Evolutionary conservation across 2,797 vertebrate species (phyloP), one percentile per base, ranked within the genome.

Genomic region (Salmo trutta): DNA sequence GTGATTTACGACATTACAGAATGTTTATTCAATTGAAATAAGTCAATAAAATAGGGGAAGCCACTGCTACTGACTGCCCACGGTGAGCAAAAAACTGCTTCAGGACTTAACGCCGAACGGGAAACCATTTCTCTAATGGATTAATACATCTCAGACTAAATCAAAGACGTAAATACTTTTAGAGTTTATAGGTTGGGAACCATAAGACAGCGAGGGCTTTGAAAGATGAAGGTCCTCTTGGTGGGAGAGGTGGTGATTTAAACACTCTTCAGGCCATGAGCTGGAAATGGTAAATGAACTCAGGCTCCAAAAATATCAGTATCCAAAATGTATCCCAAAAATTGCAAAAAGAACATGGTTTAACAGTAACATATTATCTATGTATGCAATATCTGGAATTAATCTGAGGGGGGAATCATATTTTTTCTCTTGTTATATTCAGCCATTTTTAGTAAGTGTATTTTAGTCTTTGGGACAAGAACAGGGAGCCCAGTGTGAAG

Each of bases 21-120:
- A 27, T 76, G 74, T 84, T 47, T 86, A 82, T 83, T 79, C 81
- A 88, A 84, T 85, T 71, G 73, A 82, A 86, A 73, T 81, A 64
- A 80, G 81, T 79, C 76, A 76, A 84, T 82, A 78, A 84, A 82
- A 78, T 73, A 52, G 27, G 69, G 24, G 68, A 17, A 41, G 67
- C 36, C 19, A 75, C 69, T 54, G 33, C 33, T 33, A 29, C 77
- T 74, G 73, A 78, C 78, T 75, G 77, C 81, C 74, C 73, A 79
- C 71, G 68, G 69, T 75, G 70, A 81, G 79, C 69, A 65, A 73
- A 54, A 73, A 77, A 79, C 75, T 67, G 65, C 52, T 69, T 80
- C 68, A 66, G 64, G 77, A 77, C 74, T 27, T 41, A 75, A 74
- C 53, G 17, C 16, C 54, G 41, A 75, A 76, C 72, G 66, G 54